Percentiles rank a stretch among this genome's conserved stretches.
Evolutionary conservation across 2,888 invertebrate species (phyloP).

Genomic region (Mimachlamys varia): DNA sequence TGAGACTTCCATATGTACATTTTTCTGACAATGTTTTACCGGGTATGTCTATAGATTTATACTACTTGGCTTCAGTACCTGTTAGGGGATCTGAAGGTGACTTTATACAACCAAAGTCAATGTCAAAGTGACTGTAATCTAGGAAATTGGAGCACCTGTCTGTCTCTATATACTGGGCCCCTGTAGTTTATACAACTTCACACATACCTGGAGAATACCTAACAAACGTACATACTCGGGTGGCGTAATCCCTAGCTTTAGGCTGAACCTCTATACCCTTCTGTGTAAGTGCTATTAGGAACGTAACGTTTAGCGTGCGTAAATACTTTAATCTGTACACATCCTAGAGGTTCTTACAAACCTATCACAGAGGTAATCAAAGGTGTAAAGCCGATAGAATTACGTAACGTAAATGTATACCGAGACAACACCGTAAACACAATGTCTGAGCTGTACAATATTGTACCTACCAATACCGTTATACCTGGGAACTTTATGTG

Average conservation of each 20-base stretch:
- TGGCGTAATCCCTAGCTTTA: background rate
- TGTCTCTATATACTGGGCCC: background rate
- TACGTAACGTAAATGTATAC: background rate
- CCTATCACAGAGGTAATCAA: background rate
- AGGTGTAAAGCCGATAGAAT: background rate
- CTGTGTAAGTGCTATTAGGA: background rate
- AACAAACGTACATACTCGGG: background rate
- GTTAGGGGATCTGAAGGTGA: background rate
- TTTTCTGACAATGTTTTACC: background rate
- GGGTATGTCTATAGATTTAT: background rate
- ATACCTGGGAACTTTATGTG: too few species aligned
- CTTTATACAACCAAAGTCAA: constrained; percentile 1
- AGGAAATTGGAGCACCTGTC: constrained; percentile 13
- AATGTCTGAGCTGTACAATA: background rate
- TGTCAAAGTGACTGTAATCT: constrained; percentile 11
- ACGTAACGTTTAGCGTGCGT: background rate
- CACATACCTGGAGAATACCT: background rate
- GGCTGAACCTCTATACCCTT: background rate
- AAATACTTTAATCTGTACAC: constrained; percentile 6
- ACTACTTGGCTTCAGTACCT: background rate
- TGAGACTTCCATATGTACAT: too few species aligned
- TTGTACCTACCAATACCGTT: too few species aligned
- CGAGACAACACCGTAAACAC: background rate
- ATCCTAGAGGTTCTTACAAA: background rate
- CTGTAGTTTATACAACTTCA: background rate